Evolutionary conservation across 2,797 vertebrate species (phyloP).

Genomic region (Rachycentron canadum): DNA sequence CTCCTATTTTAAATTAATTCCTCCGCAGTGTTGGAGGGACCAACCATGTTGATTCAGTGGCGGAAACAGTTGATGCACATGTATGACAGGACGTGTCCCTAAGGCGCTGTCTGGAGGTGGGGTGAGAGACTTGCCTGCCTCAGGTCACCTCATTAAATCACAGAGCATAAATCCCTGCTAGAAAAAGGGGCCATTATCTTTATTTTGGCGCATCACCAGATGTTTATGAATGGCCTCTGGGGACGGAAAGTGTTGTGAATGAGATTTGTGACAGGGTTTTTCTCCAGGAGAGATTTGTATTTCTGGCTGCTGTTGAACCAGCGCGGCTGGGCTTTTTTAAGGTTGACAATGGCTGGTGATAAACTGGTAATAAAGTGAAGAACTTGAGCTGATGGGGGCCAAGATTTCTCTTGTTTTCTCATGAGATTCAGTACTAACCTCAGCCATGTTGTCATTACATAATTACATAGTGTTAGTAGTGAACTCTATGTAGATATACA

Average conservation of each 20-base stretch:
- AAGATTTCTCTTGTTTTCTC: neutral
- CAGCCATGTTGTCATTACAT: neutral
- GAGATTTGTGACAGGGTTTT: slow-evolving; percentile 11
- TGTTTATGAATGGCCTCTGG: slow-evolving; percentile 54
- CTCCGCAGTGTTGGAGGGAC: neutral
- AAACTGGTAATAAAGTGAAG: slow-evolving; percentile 31
- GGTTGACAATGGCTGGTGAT: slow-evolving; percentile 46
- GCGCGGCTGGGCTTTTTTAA: slow-evolving; percentile 20
- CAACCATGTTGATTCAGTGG: neutral
- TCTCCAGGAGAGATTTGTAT: slow-evolving; percentile 37
- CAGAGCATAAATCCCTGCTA: slow-evolving; percentile 57
- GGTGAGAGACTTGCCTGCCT: slow-evolving; percentile 24
- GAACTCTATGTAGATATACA: neutral
- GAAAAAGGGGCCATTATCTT: slow-evolving; percentile 41
- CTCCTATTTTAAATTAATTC: neutral
- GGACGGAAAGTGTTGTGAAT: slow-evolving; percentile 28
- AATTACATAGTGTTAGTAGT: neutral
- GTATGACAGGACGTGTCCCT: neutral
- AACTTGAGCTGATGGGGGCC: neutral
- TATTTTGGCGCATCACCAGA: slow-evolving; percentile 60
- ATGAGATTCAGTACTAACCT: neutral
- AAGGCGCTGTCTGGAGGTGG: slow-evolving; percentile 3
- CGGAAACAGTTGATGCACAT: neutral
- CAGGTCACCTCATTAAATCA: slow-evolving; percentile 60
- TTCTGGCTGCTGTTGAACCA: slow-evolving; percentile 14